A percentile compares a stretch with the other conserved stretches of the same genome.
Evolutionary conservation across 2,797 vertebrate genomes (phyloP).

Genomic region (Sardinella longiceps): DNA sequence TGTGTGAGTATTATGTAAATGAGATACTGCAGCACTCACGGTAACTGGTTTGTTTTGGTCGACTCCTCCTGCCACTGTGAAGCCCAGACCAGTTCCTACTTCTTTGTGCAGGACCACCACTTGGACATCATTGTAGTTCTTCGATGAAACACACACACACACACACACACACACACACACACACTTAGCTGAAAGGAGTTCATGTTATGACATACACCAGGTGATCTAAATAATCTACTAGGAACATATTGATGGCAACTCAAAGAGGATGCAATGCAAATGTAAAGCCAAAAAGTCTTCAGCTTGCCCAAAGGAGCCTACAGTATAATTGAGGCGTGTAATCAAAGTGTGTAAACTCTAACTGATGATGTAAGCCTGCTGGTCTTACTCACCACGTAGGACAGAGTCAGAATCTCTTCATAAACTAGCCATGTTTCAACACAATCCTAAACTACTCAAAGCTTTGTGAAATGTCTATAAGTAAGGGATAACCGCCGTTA

Average conservation of each 20-base stretch:
- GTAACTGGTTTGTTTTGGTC: slow-evolving; percentile 81
- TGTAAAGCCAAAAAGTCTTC: neutral
- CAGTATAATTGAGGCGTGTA: neutral
- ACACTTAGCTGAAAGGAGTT: neutral
- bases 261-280: too few relatives aligned
- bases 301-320: neutral
- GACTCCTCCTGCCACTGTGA: slow-evolving; percentile 80
- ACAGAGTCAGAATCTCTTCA: neutral
- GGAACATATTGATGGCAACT: too few relatives aligned
- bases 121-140: slow-evolving; percentile 76
- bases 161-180: neutral
- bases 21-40: slow-evolving; percentile 64
- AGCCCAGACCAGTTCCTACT: slow-evolving; percentile 76
- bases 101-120: slow-evolving; percentile 85
- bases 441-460: neutral
- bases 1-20: neutral
- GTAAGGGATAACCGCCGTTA: too few relatives aligned
- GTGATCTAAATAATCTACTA: too few relatives aligned
- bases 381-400: neutral
- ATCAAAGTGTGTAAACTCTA: neutral
- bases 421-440: neutral
- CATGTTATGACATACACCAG: too few relatives aligned
- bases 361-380: neutral
- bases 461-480: too few relatives aligned
- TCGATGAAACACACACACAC: neutral